Conservation (phyloP, 2,888 invertebrate species). For the Agrotis clavis region DNA sequence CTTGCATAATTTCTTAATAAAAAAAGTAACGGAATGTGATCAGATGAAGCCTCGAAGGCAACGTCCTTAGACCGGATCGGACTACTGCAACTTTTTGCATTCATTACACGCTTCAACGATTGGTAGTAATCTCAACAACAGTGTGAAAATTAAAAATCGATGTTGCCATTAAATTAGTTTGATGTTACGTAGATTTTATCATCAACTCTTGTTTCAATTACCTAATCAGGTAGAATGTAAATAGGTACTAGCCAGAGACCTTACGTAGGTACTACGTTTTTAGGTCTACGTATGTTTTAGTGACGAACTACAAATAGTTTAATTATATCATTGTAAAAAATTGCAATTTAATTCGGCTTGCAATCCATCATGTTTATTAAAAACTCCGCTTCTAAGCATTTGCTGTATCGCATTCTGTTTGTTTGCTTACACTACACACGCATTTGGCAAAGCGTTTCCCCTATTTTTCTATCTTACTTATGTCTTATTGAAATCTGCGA, state of each 20-base stretch:
- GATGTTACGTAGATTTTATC: neutral
- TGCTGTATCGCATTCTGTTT: too few relatives aligned
- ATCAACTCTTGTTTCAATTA: neutral
- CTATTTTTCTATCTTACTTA: too few relatives aligned
- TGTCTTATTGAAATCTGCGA: too few relatives aligned
- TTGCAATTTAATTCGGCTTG: neutral
- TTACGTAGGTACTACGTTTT: too few relatives aligned
- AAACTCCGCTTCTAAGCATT: too few relatives aligned
- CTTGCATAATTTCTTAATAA: conserved; percentile 62
- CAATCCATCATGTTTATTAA: neutral
- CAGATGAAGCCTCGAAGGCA: conserved; percentile 52
- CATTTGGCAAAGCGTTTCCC: too few relatives aligned
- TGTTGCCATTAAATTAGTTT: conserved; percentile 22
- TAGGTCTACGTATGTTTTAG: too few relatives aligned
- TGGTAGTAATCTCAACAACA: conserved; percentile 19
- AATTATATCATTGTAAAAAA: neutral
- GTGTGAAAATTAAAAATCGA: conserved; percentile 25
- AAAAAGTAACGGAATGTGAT: conserved; percentile 51
- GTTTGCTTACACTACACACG: too few relatives aligned
- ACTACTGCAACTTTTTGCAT: conserved; percentile 52
- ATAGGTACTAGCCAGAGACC: too few relatives aligned
- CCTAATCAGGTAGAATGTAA: neutral
- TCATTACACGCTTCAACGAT: conserved; percentile 20
- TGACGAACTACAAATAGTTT: neutral
- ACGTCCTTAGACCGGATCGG: conserved; percentile 48